These are phyloP conservation scores for Drosophila greeni DNA, from an alignment of 2,888 invertebrate genomes.

Conservation along the genomic window DNA sequence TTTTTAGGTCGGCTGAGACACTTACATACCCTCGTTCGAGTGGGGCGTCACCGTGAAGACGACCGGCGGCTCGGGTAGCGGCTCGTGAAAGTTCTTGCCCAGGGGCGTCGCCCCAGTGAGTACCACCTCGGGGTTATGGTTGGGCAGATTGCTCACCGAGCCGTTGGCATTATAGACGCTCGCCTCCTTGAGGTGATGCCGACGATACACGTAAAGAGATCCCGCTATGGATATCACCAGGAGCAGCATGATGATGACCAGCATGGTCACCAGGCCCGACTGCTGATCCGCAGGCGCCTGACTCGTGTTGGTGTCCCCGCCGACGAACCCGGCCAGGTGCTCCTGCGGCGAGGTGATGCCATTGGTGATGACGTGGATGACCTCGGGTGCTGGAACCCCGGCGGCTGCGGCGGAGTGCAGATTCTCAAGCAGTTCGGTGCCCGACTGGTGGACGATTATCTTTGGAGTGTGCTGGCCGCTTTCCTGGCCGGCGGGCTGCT, in stretches of 20 bases:
- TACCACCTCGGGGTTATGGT: conserved; percentile 56
- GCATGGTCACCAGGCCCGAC: conserved; percentile 68
- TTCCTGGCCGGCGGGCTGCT: conserved; percentile 65
- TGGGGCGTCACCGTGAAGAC: conserved; percentile 70
- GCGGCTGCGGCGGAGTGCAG: conserved; percentile 57
- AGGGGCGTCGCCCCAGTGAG: conserved; percentile 55
- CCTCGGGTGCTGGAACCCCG: conserved; percentile 70
- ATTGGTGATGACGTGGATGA: conserved; percentile 77
- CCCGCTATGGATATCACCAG: conserved; percentile 73
- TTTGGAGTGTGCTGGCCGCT: conserved; percentile 70
- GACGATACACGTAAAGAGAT: conserved; percentile 75
- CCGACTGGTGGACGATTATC: conserved; percentile 76
- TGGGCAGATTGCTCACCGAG: conserved; percentile 44
- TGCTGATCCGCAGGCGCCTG: conserved; percentile 65
- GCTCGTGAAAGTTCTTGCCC: conserved; percentile 75
- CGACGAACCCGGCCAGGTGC: conserved; percentile 60
- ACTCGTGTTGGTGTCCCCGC: conserved; percentile 44
- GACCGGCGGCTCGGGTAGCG: conserved; percentile 75
- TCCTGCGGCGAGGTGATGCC: conserved; percentile 47
- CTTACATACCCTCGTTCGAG: conserved; percentile 78
- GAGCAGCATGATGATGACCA: conserved; percentile 72
- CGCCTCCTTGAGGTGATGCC: conserved; percentile 70
- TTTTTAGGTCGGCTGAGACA: conserved; percentile 56
- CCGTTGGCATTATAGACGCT: conserved; percentile 62
- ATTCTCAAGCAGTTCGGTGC: conserved; percentile 66